Conservation (phyloP, 64 coral and sea anemone genomes). For the Actinia equina region DNA sequence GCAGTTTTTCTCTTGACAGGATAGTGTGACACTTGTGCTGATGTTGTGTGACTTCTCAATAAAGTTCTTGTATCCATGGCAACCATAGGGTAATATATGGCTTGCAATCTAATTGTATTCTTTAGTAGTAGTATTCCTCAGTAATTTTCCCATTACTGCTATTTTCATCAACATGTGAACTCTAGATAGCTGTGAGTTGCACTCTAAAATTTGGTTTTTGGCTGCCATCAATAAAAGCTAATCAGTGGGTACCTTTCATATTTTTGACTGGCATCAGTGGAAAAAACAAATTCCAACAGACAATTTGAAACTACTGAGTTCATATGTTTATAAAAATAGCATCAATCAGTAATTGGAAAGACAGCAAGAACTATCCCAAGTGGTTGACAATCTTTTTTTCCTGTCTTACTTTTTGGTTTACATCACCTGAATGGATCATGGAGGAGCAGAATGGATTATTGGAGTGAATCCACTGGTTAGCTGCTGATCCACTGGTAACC, state of each 20-base stretch:
- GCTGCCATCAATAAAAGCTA: too few species aligned
- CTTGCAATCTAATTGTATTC: constrained; percentile 4
- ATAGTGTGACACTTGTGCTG: neutral
- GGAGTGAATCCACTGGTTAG: neutral
- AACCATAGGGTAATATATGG: constrained; percentile 13
- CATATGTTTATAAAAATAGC: neutral
- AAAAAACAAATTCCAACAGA: too few species aligned
- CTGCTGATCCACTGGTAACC: neutral
- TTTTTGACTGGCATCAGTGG: too few species aligned
- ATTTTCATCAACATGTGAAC: too few species aligned
- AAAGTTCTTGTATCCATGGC: constrained; percentile 5
- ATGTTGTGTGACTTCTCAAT: constrained; percentile 18
- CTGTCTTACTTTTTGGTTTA: neutral
- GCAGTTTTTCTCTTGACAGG: constrained; percentile 15
- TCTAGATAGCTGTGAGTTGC: too few species aligned
- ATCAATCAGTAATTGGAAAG: neutral
- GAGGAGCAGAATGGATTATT: neutral
- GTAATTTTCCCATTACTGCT: too few species aligned
- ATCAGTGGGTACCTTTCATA: too few species aligned
- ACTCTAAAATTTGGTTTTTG: too few species aligned
- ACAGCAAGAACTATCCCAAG: neutral
- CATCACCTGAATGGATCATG: neutral
- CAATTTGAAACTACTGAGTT: neutral
- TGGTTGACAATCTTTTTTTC: constrained; percentile 13
- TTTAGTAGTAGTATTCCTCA: neutral